Conservation (phyloP, 2,113 vertebrate species). For the Tachycineta bicolor region DNA sequence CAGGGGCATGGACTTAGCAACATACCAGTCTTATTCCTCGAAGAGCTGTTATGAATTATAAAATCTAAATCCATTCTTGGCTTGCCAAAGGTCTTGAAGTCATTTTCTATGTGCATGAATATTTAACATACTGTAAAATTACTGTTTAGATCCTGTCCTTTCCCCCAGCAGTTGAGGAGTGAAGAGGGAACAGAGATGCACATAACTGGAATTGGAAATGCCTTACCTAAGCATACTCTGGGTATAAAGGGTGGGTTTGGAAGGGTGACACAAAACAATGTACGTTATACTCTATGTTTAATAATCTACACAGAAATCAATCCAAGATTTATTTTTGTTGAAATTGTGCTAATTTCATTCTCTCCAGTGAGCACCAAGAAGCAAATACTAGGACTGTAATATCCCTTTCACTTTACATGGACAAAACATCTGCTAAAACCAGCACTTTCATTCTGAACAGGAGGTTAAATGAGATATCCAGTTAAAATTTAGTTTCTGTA, state of each 20-base stretch:
- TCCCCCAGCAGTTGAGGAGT: background rate
- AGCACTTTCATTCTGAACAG: background rate
- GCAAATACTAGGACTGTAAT: background rate
- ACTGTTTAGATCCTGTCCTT: background rate
- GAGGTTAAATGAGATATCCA: background rate
- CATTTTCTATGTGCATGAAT: background rate
- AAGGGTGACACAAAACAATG: background rate
- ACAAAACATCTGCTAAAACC: background rate
- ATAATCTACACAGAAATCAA: background rate
- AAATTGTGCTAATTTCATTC: background rate
- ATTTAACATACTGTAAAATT: background rate
- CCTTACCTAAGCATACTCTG: background rate
- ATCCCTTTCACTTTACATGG: background rate
- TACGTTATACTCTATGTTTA: background rate
- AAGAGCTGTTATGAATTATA: background rate
- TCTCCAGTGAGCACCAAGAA: background rate
- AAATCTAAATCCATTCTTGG: background rate
- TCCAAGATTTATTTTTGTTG: background rate
- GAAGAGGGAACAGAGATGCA: background rate
- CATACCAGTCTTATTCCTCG: background rate
- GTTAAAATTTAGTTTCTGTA: background rate
- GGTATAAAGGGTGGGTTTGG: background rate
- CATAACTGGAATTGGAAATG: background rate
- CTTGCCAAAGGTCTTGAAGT: background rate
- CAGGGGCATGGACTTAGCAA: background rate